Percentiles rank a stretch among this genome's conserved stretches.
Conservation (phyloP, 2,888 invertebrate species). For the Torymus auratus region DNA sequence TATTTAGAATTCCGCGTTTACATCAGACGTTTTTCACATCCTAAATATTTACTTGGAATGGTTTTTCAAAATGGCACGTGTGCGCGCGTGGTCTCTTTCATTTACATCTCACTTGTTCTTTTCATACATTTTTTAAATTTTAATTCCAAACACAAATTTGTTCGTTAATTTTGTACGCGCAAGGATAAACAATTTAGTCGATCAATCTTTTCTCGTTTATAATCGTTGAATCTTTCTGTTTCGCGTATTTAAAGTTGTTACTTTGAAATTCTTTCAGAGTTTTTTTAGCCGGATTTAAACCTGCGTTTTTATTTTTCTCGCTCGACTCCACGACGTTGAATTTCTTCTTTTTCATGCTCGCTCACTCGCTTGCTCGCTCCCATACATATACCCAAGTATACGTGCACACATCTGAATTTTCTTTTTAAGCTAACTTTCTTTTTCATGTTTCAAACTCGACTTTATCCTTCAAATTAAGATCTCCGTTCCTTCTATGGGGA, state of each 20-base stretch:
- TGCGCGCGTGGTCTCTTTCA: conserved; percentile 17
- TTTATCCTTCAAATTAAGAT: conserved; percentile 47
- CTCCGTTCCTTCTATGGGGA: background rate
- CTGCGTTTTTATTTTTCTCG: conserved; percentile 51
- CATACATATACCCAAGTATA: conserved; percentile 1
- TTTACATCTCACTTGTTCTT: conserved; percentile 35
- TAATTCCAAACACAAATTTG: conserved; percentile 37
- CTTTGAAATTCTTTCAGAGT: conserved; percentile 43
- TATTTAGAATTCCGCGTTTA: conserved; percentile 13
- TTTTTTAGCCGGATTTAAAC: conserved; percentile 49
- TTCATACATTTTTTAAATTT: conserved; percentile 41
- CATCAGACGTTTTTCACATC: background rate
- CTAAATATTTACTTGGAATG: background rate
- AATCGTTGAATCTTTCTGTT: conserved; percentile 37
- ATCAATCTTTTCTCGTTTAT: conserved; percentile 2
- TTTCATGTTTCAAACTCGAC: conserved; percentile 44
- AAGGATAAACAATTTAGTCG: background rate
- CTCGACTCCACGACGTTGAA: conserved; percentile 34
- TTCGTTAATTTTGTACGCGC: background rate
- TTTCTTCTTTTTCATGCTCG: conserved; percentile 49
- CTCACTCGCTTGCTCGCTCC: conserved; percentile 15
- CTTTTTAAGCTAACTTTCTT: conserved; percentile 55
- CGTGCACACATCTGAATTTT: conserved; percentile 32
- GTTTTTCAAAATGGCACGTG: conserved; percentile 32
- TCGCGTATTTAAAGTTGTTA: conserved; percentile 39